Percentiles rank a stretch among this genome's conserved stretches.
Evolutionary conservation across 2,113 vertebrate genomes (phyloP).

Genomic region (Heloderma charlesbogerti): DNA sequence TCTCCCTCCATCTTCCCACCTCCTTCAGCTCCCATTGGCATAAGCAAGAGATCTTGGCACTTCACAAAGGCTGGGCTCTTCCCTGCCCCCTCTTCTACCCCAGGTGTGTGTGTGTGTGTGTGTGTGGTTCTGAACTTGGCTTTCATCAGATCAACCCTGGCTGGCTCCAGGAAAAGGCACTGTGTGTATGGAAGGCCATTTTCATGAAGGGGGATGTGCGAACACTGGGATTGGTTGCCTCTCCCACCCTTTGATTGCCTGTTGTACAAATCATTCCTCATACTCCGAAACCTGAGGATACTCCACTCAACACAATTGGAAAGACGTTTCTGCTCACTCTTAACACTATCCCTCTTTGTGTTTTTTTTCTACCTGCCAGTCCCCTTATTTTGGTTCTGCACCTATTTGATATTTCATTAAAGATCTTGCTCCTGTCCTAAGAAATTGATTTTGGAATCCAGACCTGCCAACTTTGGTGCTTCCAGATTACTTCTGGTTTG

Average conservation of each 20-base stretch:
- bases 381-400: background rate
- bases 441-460: background rate
- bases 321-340: background rate
- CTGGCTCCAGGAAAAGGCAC: slow-evolving; percentile 26
- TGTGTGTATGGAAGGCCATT: background rate
- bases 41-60: background rate
- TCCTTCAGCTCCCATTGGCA: background rate
- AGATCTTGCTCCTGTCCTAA: too few species aligned
- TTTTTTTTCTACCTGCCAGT: background rate
- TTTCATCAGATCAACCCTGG: background rate
- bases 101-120: background rate
- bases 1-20: too few species aligned
- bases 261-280: background rate
- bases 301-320: too few species aligned
- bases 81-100: background rate
- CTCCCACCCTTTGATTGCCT: background rate
- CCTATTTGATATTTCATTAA: background rate
- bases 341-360: too few species aligned
- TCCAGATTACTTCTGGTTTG: background rate
- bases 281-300: background rate
- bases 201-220: background rate
- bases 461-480: background rate
- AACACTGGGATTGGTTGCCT: background rate
- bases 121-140: background rate
- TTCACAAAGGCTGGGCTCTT: background rate